Conservation (phyloP, 2,888 invertebrate genomes). For the Pheosia tremula region DNA sequence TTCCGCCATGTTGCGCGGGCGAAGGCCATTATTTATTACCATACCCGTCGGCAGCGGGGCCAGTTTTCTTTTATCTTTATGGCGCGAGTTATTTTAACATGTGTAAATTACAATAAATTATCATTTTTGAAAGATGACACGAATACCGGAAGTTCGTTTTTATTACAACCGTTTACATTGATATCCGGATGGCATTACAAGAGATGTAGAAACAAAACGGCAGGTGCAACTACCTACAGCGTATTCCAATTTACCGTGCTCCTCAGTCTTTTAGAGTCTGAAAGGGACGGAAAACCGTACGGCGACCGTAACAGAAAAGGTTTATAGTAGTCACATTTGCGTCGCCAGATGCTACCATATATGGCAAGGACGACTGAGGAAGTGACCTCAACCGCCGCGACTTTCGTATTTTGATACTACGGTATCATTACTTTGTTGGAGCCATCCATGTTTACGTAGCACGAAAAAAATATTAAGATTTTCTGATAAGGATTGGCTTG, state of each 20-base stretch:
- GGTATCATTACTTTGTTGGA: slow-evolving; percentile 25
- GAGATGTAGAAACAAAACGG: slow-evolving; percentile 30
- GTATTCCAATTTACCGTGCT: slow-evolving; percentile 21
- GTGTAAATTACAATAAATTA: neutral
- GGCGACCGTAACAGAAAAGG: slow-evolving; percentile 32
- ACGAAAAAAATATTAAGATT: slow-evolving; percentile 8
- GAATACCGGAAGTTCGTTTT: slow-evolving; percentile 31
- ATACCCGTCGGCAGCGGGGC: neutral
- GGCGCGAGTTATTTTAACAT: neutral
- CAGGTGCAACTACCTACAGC: slow-evolving; percentile 30
- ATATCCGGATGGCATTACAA: slow-evolving; percentile 32
- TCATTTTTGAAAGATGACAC: slow-evolving; percentile 11
- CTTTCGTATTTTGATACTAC: slow-evolving; percentile 52
- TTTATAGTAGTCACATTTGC: slow-evolving; percentile 38
- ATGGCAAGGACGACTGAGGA: slow-evolving; percentile 66
- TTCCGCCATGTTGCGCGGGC: no score
- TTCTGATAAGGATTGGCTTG: neutral
- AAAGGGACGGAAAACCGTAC: slow-evolving; percentile 31
- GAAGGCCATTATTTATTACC: no score
- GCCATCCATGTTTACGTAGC: slow-evolving; percentile 19
- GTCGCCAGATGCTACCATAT: slow-evolving; percentile 61
- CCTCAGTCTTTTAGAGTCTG: slow-evolving; percentile 24
- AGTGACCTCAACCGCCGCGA: slow-evolving; percentile 53
- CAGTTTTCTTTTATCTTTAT: neutral
- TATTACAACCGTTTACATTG: slow-evolving; percentile 22